Conservation (phyloP, 2,797 vertebrate species). For the Lepilemur ruficaudatus region DNA sequence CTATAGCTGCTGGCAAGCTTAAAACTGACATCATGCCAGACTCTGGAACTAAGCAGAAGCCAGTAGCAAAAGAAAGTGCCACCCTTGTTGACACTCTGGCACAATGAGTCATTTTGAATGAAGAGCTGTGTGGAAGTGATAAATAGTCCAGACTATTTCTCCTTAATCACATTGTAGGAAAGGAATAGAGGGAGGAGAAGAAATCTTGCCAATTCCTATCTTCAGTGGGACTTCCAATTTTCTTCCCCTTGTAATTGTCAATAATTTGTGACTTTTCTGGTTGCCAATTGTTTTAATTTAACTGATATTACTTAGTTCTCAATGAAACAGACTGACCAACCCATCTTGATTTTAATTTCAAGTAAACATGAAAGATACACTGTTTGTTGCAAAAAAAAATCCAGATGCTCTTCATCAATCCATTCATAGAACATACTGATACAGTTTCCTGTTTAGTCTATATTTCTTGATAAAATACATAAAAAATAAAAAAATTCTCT, state of each 20-base stretch:
- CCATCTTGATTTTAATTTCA: not conserved
- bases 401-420: not conserved
- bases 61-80: constrained; percentile 70
- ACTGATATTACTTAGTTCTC: not conserved
- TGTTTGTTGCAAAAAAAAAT: not conserved
- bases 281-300: not conserved
- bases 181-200: not conserved
- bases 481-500: not conserved
- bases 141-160: constrained; percentile 49
- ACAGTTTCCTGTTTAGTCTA: not conserved
- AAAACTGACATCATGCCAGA: constrained; percentile 60
- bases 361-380: not conserved
- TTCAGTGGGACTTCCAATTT: not conserved
- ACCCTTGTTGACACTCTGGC: constrained; percentile 64
- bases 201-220: not conserved
- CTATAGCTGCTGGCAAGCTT: constrained; percentile 59
- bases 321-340: not conserved
- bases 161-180: not conserved
- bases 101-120: constrained; percentile 63
- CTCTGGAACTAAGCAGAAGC: constrained; percentile 74
- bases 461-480: not conserved
- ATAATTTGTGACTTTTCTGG: not conserved
- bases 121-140: constrained; percentile 54
- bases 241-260: not conserved
- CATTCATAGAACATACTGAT: not conserved